Evolutionary conservation across 2,113 vertebrate genomes (phyloP).

Genomic region (Dicaeum eximium): DNA sequence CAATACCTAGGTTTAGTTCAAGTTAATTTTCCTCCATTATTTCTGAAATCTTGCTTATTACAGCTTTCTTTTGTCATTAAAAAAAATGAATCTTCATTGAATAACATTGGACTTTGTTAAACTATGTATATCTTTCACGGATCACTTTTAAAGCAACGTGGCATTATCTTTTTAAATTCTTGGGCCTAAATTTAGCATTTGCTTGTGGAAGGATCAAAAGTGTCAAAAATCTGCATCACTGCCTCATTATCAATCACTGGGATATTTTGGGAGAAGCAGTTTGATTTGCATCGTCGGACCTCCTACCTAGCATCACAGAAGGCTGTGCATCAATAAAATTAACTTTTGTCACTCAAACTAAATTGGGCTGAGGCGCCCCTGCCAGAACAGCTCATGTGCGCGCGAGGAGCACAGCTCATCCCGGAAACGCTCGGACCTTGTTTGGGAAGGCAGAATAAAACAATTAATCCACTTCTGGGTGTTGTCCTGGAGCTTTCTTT

Average conservation of each 20-base stretch:
- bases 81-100: not conserved
- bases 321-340: slow-evolving; percentile 50
- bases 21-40: not conserved
- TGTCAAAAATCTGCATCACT: slow-evolving; percentile 37
- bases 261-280: slow-evolving; percentile 44
- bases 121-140: not conserved
- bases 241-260: slow-evolving; percentile 51
- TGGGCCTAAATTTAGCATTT: not conserved
- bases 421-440: not conserved
- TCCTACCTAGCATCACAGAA: slow-evolving; percentile 60
- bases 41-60: not conserved
- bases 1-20: not conserved
- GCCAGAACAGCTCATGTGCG: not conserved
- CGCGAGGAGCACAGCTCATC: not conserved
- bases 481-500: not conserved
- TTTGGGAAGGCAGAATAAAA: not conserved
- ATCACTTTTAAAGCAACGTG: not conserved
- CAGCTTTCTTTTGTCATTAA: not conserved
- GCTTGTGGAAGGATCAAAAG: slow-evolving; percentile 43
- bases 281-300: slow-evolving; percentile 50
- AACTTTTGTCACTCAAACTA: slow-evolving; percentile 60
- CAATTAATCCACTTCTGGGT: not conserved
- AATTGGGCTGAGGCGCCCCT: slow-evolving; percentile 16
- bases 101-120: not conserved
- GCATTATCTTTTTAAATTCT: not conserved